phyloP scores from a whole-genome alignment of 2,888 invertebrate genomes.

The Shargacucullia verbasci region DNA sequence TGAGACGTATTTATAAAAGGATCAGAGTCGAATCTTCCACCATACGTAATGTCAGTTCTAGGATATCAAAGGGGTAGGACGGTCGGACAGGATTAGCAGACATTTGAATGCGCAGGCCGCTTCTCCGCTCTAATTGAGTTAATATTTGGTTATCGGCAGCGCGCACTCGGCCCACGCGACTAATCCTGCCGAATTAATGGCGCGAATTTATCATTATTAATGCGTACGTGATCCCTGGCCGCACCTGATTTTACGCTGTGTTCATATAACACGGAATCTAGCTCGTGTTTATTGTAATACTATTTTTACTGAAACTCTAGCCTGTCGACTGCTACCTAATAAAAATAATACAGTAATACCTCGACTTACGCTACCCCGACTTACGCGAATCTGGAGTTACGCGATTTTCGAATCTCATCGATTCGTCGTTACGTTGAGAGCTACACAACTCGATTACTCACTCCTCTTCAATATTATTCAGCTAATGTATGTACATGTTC shows the following conservation, averaged over 20 bases:
- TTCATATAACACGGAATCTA: slow-evolving; percentile 30
- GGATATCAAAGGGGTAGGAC: slow-evolving; percentile 59
- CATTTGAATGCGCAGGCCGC: slow-evolving; percentile 79
- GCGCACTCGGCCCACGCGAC: slow-evolving; percentile 82
- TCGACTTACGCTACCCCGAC: no score
- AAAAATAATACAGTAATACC: neutral
- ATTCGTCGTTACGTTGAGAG: no score
- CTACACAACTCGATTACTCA: no score
- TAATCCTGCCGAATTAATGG: slow-evolving; percentile 87
- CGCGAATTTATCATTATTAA: slow-evolving; percentile 88
- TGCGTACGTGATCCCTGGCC: slow-evolving; percentile 78
- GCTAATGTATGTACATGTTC: no score
- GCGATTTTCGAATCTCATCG: no score
- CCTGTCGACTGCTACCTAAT: neutral
- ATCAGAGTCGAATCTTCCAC: slow-evolving; percentile 5
- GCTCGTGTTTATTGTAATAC: neutral
- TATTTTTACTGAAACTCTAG: no score
- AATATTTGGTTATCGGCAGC: slow-evolving; percentile 89
- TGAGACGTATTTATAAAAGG: slow-evolving; percentile 10
- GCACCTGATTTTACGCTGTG: slow-evolving; percentile 76
- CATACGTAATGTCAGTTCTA: slow-evolving; percentile 32
- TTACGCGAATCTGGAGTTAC: no score
- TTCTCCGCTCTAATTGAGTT: slow-evolving; percentile 87
- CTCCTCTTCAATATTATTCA: no score
- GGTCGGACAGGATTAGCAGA: slow-evolving; percentile 70